Base-by-base conservation (phyloP, 2,888 invertebrate genomes). In the Luperina nickerlii region DNA sequence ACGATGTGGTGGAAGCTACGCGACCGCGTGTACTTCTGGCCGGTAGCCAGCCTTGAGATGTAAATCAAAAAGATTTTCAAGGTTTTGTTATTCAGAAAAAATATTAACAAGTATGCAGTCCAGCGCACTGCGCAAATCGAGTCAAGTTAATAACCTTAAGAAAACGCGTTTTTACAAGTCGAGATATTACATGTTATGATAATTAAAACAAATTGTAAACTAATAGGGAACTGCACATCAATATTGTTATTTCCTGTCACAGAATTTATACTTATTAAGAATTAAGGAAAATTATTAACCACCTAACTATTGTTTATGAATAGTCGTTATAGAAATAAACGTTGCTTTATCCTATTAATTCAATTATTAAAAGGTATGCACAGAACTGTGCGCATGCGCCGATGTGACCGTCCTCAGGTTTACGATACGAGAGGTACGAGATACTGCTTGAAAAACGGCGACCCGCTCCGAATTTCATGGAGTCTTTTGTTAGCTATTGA, bases 21-120 rank as follows among this genome's bases (percentile, higher is more conserved):
- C 78, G 83, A 79, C 88, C 90, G 89, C 87, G 88, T 88, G 87
- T 85, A 86, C 87, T 88, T 86, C 90, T 93, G 94, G 94, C 91
- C 74, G 74, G 38, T 62, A 63, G 94, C 94, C 94, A 94, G 90
- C 81, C 84, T 86, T 89, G 84, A 81, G 48, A 84, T 79, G 86
- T 87, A 90, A 90, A 90, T 87, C 83, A 87, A 82, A 82, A 77
- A 76, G 66, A 76, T 85, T 87, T 82, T 75, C 84, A 86, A 90
- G 85, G 86, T 80, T 82, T 77, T 88, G 67, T 81, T 87, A 87
- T 83, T 75, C 69, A 72, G 81, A 80, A 77, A 87, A 81, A 74
- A 79, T 69, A 66, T 71, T 60, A 62, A 78, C 42, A 60, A 78
- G 60, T 73, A 51, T 38, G 73, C 60, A 27, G 9, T 66, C 20